Conservation (phyloP, 2,113 vertebrate species). For the Setophaga coronata region DNA sequence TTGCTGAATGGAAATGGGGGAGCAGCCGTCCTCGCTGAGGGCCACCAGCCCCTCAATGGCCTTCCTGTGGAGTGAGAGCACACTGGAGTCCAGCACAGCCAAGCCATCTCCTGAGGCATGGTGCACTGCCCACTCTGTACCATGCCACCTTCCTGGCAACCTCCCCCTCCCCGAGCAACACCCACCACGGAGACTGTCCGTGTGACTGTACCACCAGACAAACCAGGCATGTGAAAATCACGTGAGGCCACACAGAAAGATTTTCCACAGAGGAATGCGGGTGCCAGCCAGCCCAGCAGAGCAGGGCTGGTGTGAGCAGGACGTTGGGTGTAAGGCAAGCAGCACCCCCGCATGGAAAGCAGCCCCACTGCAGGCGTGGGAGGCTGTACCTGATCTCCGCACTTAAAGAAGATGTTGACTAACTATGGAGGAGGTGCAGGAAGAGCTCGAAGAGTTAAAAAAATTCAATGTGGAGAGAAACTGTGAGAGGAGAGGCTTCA, state of each 20-base stretch:
- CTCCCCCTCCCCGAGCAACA: background rate
- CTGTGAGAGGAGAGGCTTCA: background rate
- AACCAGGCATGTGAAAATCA: background rate
- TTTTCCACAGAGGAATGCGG: background rate
- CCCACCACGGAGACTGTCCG: fast-evolving
- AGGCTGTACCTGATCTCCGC: background rate
- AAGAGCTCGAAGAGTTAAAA: background rate
- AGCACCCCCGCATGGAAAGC: background rate
- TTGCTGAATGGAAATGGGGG: slow-evolving; percentile 77
- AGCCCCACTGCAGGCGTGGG: background rate
- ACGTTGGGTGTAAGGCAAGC: background rate
- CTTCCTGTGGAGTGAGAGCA: slow-evolving; percentile 59
- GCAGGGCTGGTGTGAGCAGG: fast-evolving
- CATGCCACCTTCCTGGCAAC: background rate
- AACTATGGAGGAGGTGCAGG: background rate
- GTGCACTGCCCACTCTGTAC: background rate
- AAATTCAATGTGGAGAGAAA: background rate
- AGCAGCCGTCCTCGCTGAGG: slow-evolving; percentile 76
- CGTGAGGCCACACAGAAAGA: background rate
- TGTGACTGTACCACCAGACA: background rate
- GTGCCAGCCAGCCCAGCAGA: background rate
- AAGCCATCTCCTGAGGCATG: background rate
- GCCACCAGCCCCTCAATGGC: slow-evolving; percentile 77
- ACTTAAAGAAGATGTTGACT: background rate
- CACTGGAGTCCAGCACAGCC: background rate